A percentile compares a stretch with the other conserved stretches of the same genome.
Conservation (phyloP, 2,797 vertebrate species). For the Mionectes olivaceus region DNA sequence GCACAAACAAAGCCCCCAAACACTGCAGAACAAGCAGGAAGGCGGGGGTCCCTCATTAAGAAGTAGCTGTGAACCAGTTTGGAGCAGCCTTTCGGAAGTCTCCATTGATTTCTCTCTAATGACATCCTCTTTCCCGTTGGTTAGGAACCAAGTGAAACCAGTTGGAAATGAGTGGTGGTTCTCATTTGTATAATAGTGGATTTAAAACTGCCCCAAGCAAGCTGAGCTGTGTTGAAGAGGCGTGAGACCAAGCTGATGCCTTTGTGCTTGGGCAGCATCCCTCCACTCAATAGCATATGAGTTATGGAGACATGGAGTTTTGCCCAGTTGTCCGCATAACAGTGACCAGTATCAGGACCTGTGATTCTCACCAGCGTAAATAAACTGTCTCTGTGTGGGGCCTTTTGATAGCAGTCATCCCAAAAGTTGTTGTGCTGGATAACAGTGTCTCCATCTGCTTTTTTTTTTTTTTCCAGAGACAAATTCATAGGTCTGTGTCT, state of each 20-base stretch:
- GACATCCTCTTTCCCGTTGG: constrained; percentile 1
- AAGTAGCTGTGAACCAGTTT: neutral
- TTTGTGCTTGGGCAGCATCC: neutral
- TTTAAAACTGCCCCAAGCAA: constrained; percentile 16
- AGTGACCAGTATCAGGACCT: neutral
- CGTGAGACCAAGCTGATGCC: neutral
- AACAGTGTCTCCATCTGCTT: neutral
- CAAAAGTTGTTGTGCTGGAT: neutral
- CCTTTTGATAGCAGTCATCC: neutral
- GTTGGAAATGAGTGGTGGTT: constrained; percentile 1
- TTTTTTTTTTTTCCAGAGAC: neutral
- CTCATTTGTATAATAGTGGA: constrained; percentile 5
- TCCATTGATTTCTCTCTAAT: constrained; percentile 20
- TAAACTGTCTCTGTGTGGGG: neutral
- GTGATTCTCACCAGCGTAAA: neutral
- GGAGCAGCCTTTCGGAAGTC: neutral
- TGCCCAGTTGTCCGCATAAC: neutral
- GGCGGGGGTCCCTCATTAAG: neutral
- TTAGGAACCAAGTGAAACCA: constrained; percentile 5
- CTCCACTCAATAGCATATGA: neutral
- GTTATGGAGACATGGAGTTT: neutral
- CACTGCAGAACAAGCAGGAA: accelerated
- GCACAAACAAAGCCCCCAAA: neutral
- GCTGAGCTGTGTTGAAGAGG: neutral
- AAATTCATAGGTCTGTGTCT: neutral